Evolutionary conservation across 2,888 invertebrate genomes (phyloP), one percentile per base, ranked within the genome.

Genomic region (Ferdinandea cuprea): DNA sequence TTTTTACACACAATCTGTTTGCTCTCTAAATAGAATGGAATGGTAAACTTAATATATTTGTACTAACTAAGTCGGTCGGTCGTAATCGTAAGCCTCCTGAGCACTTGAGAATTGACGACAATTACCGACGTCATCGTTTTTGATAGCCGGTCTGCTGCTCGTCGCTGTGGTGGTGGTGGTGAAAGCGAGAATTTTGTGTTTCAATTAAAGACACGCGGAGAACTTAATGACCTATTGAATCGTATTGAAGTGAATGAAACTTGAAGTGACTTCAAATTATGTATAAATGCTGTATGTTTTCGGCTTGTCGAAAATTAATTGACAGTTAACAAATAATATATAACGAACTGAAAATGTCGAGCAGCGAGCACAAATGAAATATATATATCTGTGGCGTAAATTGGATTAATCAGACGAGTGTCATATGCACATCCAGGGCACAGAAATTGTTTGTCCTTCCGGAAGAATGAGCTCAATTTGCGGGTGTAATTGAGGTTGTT

Each of bases 1-100:
- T 80, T 76, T 63, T 80, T 80, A 76, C 80, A 74, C 74, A 76
- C 63, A 69, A 80, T 76, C 74, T 74, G 69, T 63, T 74, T 56
- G 58, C 68, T 69, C 48, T 21, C 40, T 7, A 48, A 59, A 65
- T 42, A 11, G 65, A 72, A 37, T 63, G 42, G 44, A 35, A 66
- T 61, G 52, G 19, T 37, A 42, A 58, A 52, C 46, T 77, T 46
- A 37, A n/a, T n/a, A n/a, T n/a, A n/a, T n/a, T 48, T 76, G 40
- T 71, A 71, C 37, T 48, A 40, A 52, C 48, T 65, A 48, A 58
- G 46, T 56, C 42, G 65, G 56, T 65, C 21, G 19, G 37, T 15
- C 71, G 69, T 15, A 17, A 11, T 44, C 11, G 44, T 19, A 9
- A 9, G 19, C 19, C 37, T 52, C 48, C 2, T 52, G 63, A 46